A percentile compares a stretch with the other conserved stretches of the same genome.
phyloP scores from a whole-genome alignment of 2,888 invertebrate species.

The Melikaiella ostensackeni region DNA sequence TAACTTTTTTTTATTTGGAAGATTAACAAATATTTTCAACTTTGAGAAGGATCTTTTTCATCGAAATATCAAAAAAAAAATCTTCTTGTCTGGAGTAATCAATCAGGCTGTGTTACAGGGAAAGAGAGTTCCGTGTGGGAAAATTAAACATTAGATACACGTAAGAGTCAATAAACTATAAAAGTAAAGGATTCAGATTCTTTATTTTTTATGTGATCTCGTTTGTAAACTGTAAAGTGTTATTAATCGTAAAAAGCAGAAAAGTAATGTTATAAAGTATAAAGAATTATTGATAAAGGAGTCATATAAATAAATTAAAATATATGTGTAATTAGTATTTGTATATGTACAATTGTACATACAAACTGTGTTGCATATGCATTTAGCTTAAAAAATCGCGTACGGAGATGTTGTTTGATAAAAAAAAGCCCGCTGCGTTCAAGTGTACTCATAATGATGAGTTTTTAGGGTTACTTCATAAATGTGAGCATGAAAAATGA shows the following conservation, averaged over 20 bases:
- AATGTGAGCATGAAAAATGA: background rate
- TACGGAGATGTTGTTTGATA: conserved; percentile 26
- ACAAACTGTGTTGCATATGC: background rate
- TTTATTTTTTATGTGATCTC: conserved; percentile 39
- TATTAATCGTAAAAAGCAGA: conserved; percentile 19
- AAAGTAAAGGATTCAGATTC: conserved; percentile 33
- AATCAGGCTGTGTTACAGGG: conserved; percentile 20
- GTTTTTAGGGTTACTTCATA: conserved; percentile 20
- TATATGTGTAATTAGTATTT: conserved; percentile 35
- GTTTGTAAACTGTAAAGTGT: conserved; percentile 35
- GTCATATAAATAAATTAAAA: conserved; percentile 29
- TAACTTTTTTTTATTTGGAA: too few species aligned
- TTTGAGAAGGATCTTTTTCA: background rate
- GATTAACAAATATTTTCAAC: too few species aligned
- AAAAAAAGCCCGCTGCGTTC: conserved; percentile 37
- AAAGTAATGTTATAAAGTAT: conserved; percentile 16
- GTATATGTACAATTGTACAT: background rate
- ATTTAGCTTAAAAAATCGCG: conserved; percentile 13
- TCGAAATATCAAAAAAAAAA: conserved; percentile 18
- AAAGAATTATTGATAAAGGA: conserved; percentile 1
- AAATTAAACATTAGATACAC: conserved; percentile 15
- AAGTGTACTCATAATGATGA: conserved; percentile 21
- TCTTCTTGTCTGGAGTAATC: conserved; percentile 13
- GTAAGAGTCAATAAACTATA: conserved; percentile 30
- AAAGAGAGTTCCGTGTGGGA: background rate